These are phyloP conservation scores for Microdon myrmicae DNA, from an alignment of 2,888 invertebrate species.

Conservation along the genomic window DNA sequence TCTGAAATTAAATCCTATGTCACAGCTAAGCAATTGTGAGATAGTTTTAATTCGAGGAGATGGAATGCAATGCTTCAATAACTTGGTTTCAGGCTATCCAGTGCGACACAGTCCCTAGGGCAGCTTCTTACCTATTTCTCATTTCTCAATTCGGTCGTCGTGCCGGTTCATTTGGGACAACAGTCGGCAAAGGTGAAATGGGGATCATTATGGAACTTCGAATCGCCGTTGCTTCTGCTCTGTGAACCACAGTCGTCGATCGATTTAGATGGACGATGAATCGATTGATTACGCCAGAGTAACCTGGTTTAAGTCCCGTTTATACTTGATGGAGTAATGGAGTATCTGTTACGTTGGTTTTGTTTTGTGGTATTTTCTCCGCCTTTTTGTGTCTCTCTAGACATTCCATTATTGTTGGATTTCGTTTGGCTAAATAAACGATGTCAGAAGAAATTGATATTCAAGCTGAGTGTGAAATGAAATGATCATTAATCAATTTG, in stretches of 20 bases:
- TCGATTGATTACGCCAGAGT: slow-evolving; percentile 36
- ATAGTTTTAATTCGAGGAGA: no score
- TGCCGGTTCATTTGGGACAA: no score
- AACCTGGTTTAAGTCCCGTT: slow-evolving; percentile 40
- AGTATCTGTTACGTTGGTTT: slow-evolving; percentile 28
- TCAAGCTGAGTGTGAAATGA: slow-evolving; percentile 45
- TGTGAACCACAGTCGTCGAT: slow-evolving; percentile 1
- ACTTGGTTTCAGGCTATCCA: no score
- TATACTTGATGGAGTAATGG: slow-evolving; percentile 32
- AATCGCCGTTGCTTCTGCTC: slow-evolving; percentile 2
- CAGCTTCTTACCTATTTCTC: no score
- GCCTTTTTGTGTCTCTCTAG: slow-evolving; percentile 1
- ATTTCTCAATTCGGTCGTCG: no score
- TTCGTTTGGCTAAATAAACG: slow-evolving; percentile 37
- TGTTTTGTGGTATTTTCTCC: background rate
- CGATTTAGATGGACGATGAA: slow-evolving; percentile 30
- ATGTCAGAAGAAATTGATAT: slow-evolving; percentile 43
- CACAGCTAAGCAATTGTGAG: background rate
- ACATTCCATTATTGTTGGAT: slow-evolving; percentile 12
- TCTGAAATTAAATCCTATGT: background rate
- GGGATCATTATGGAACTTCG: slow-evolving; percentile 36
- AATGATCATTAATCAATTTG: slow-evolving; percentile 52
- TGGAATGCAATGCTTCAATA: no score
- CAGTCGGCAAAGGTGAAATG: slow-evolving; percentile 1
- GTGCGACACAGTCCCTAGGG: no score